Evolutionary conservation across 2,888 invertebrate species (phyloP).

Genomic region (Standfussiana lucernea): DNA sequence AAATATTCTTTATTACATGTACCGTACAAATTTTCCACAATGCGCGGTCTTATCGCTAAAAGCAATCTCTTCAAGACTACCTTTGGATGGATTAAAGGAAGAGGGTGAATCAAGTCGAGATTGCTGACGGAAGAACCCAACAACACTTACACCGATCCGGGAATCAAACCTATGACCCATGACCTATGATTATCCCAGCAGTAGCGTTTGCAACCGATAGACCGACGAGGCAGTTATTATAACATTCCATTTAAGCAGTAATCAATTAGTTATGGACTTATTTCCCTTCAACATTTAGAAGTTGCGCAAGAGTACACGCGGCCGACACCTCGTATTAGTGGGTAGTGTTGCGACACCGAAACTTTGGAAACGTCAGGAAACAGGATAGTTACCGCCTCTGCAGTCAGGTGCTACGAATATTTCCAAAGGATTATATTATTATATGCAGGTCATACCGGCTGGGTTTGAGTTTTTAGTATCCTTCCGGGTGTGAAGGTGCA

Average conservation of each 20-base stretch:
- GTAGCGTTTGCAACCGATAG: background rate
- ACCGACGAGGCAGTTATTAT: background rate
- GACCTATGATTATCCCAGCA: too few relatives aligned
- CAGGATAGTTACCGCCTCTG: slow-evolving; percentile 43
- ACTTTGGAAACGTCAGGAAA: slow-evolving; percentile 1
- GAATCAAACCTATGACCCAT: background rate
- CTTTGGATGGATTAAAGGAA: background rate
- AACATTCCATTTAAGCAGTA: background rate
- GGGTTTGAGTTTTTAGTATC: background rate
- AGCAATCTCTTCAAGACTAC: background rate
- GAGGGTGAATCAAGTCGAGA: background rate
- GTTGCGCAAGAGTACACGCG: slow-evolving; percentile 29
- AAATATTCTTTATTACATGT: too few relatives aligned
- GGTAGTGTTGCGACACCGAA: slow-evolving; percentile 34
- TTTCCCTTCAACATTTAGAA: slow-evolving; percentile 19
- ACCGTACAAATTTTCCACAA: background rate
- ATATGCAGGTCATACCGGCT: background rate
- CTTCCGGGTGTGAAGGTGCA: background rate
- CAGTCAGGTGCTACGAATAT: slow-evolving; percentile 5
- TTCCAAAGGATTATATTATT: background rate
- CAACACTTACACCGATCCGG: background rate
- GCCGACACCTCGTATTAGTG: slow-evolving; percentile 16
- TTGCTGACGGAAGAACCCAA: background rate
- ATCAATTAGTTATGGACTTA: slow-evolving; percentile 13
- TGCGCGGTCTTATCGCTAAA: background rate